These are phyloP conservation scores for Vulpes ferrilata DNA, from an alignment of 2,113 vertebrate genomes.

Conservation along the genomic window DNA sequence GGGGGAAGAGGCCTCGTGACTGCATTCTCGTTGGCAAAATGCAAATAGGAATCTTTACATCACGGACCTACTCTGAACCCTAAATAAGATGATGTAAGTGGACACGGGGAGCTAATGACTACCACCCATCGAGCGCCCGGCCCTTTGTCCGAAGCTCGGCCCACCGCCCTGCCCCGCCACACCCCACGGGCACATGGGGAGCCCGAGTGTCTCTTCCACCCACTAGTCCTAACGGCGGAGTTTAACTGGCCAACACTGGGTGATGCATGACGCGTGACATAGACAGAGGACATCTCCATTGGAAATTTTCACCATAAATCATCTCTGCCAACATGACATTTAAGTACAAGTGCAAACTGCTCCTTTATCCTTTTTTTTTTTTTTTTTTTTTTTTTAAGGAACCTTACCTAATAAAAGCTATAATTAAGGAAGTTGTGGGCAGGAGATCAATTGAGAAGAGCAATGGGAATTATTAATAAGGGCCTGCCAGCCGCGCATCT, in stretches of 20 bases:
- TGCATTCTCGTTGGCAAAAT: constrained; percentile 5
- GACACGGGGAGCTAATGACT: background rate
- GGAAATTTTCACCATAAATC: constrained; percentile 56
- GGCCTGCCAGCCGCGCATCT: background rate
- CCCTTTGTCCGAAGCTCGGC: background rate
- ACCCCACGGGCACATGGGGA: background rate
- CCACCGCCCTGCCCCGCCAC: background rate
- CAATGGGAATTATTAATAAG: background rate
- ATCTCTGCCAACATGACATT: constrained; percentile 3
- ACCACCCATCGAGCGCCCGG: background rate
- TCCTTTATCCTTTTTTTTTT: background rate
- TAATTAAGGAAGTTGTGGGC: constrained; percentile 13
- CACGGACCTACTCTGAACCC: background rate
- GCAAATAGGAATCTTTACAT: background rate
- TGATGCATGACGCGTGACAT: background rate
- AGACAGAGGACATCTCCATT: background rate
- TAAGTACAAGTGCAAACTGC: background rate
- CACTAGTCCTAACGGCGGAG: background rate
- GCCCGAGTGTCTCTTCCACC: background rate
- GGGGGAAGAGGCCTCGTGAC: background rate
- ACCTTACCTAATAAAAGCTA: constrained; percentile 2
- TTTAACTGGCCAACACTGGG: background rate
- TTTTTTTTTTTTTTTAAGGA: background rate
- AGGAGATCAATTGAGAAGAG: constrained; percentile 37
- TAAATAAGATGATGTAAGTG: background rate